Conservation (phyloP, 2,888 invertebrate genomes). For the Amblyjoppa proteus region DNA sequence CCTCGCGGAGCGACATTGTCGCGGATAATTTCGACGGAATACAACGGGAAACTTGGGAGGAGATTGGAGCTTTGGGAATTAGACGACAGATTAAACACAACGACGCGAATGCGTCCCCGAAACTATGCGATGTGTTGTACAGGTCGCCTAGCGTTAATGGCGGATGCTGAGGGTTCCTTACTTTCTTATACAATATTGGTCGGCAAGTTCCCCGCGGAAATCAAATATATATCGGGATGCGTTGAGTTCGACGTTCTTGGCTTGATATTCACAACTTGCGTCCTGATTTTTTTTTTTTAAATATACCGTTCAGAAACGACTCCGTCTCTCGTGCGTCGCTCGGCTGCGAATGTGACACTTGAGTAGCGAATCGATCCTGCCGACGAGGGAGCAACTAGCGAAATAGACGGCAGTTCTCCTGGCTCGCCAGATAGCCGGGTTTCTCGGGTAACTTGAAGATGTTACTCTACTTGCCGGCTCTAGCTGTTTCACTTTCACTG, state of each 20-base stretch:
- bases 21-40: not conserved
- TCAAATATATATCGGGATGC: no score
- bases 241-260: no score
- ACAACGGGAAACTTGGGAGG: not conserved
- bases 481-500: slow-evolving; percentile 82
- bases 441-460: slow-evolving; percentile 73
- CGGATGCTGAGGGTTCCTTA: not conserved
- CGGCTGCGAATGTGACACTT: not conserved
- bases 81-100: not conserved
- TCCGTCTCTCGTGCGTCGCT: not conserved
- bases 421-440: slow-evolving; percentile 13
- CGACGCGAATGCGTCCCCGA: not conserved
- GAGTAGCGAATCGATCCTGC: slow-evolving; percentile 55
- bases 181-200: no score
- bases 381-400: slow-evolving; percentile 62
- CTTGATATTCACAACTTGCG: not conserved
- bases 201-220: no score
- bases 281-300: not conserved
- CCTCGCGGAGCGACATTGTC: not conserved
- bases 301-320: no score
- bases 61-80: not conserved
- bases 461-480: slow-evolving; percentile 81
- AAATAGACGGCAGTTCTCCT: slow-evolving; percentile 43
- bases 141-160: not conserved
- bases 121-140: not conserved